Evolutionary conservation across 2,113 vertebrate species (phyloP), one percentile per base, ranked within the genome.

Genomic region (Cepphus grylle): DNA sequence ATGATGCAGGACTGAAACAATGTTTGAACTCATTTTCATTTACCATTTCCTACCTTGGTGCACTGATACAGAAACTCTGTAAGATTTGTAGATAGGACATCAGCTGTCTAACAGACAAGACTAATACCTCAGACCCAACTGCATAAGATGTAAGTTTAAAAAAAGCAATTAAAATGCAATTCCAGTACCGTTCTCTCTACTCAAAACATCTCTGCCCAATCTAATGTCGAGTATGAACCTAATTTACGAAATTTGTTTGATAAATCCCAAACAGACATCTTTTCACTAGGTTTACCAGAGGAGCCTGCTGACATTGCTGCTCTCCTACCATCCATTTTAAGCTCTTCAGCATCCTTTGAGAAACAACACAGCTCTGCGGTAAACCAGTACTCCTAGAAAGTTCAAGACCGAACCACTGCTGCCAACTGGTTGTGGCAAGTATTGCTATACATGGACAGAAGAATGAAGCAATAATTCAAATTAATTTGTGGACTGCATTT

Each of bases 391-490:
- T 86, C 34, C 67, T 94, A 84, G 93, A 95, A 87, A 92, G 66
- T 77, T 93, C 69, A 32, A 34, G 72, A 91, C 70, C 73, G 89
- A 96, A 76, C 79, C 62, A 58, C 58, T 76, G 62, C 88, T 95
- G n/a, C 73, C 92, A 95, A 76, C 56, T 76, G 77, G 49, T 79
- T 42, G 15, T 66, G 65, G 81, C 78, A 85, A 67, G 45, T 90
- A 67, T 82, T 94, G 77, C 84, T 84, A 92, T 42, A 83, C 38
- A 81, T 8, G 50, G 43, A 96, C 96, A 93, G 95, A 85, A 67
- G 43, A 84, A 85, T 90, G 94, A 94, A 94, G 78, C 65, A 86
- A 79, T 94, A 96, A 97, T 88, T 94, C 71, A 90, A 88, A 95
- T 92, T 91, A 97, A 93, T 96, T 96, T 23, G 69, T 79, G 49